A percentile compares a stretch with the other conserved stretches of the same genome.
Evolutionary conservation across 1,140 invertebrate species (phyloP).

Genomic region (Heliconius congener): DNA sequence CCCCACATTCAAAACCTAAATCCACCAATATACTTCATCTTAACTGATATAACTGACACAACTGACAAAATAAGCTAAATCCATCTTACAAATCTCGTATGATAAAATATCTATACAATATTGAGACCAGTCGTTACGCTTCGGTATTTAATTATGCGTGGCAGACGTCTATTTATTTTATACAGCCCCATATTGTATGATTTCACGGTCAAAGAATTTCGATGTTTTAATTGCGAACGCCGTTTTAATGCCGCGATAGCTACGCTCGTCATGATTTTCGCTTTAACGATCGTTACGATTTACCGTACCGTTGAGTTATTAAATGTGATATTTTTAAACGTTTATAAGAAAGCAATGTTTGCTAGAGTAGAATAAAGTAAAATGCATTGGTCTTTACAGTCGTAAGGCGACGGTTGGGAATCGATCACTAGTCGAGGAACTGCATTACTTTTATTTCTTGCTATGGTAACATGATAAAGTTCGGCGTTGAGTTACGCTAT

Average conservation of each 20-base stretch:
- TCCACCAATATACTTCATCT: not conserved
- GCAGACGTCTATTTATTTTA: slow-evolving; percentile 30
- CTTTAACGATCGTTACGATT: not conserved
- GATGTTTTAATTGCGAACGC: slow-evolving; percentile 30
- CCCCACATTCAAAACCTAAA: too few relatives aligned
- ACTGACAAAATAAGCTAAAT: not conserved
- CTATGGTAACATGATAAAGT: not conserved
- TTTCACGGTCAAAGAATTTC: slow-evolving; percentile 36
- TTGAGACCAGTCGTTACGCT: not conserved
- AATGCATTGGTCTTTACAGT: too few relatives aligned
- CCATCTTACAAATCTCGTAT: not conserved
- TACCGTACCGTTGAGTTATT: not conserved
- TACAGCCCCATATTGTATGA: slow-evolving; percentile 20
- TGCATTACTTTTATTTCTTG: not conserved
- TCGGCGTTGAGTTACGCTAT: too few relatives aligned
- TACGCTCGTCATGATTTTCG: not conserved
- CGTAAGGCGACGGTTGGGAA: not conserved
- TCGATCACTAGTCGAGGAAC: not conserved
- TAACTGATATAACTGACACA: not conserved
- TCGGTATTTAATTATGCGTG: slow-evolving; percentile 16
- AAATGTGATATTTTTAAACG: not conserved
- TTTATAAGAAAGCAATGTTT: too few relatives aligned
- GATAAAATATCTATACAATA: not conserved
- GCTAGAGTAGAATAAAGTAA: too few relatives aligned
- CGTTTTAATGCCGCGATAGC: slow-evolving; percentile 22